Evolutionary conservation across 2,113 vertebrate species (phyloP).

Genomic region (Tichodroma muraria): DNA sequence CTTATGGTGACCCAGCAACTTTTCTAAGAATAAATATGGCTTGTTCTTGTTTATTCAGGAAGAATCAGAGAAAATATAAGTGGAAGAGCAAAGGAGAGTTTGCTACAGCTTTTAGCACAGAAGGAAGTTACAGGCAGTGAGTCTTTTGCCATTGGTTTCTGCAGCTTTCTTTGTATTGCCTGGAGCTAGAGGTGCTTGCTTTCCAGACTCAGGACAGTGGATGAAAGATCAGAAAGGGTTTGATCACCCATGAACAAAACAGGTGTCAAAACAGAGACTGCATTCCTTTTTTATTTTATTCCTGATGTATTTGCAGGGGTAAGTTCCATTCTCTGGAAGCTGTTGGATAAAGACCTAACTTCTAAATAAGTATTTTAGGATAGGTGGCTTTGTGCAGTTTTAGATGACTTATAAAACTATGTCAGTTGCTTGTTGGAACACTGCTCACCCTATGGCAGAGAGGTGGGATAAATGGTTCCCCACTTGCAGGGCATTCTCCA

Average conservation of each 20-base stretch:
- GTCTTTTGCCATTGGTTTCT: background rate
- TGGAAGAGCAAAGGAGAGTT: background rate
- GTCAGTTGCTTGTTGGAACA: background rate
- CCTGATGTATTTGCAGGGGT: background rate
- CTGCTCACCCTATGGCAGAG: background rate
- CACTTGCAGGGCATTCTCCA: background rate
- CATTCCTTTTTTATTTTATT: background rate
- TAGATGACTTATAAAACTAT: background rate
- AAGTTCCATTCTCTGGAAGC: background rate
- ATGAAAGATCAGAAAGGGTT: background rate
- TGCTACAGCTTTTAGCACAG: background rate
- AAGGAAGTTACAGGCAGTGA: background rate
- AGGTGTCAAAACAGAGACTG: background rate
- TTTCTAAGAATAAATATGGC: background rate
- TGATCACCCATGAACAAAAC: background rate
- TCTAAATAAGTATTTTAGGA: background rate
- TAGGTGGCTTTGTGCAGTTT: background rate
- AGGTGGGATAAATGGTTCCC: background rate
- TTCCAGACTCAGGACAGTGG: background rate
- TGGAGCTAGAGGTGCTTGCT: background rate
- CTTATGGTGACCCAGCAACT: background rate
- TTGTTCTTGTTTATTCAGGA: background rate
- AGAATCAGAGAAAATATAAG: background rate
- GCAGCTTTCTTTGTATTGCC: background rate
- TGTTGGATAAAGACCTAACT: background rate